These are phyloP conservation scores for Drosophila dunni DNA, from an alignment of 1,140 invertebrate species.

Conservation along the genomic window DNA sequence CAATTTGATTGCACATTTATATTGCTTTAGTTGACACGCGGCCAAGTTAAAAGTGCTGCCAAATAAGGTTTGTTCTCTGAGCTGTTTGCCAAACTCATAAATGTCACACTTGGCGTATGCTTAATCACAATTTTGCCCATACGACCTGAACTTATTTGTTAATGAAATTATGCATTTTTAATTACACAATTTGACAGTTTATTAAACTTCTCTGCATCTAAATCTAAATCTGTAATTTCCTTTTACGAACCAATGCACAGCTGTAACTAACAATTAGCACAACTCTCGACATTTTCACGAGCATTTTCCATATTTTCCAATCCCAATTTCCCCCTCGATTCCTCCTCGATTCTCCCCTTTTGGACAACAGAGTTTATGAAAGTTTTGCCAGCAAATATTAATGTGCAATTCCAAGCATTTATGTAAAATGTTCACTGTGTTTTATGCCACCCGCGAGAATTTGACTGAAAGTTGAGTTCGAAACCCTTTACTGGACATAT, in stretches of 20 bases:
- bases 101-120: constrained; percentile 47
- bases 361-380: constrained; percentile 44
- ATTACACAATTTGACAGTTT: constrained; percentile 35
- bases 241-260: not conserved
- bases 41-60: constrained; percentile 55
- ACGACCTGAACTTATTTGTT: constrained; percentile 16
- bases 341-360: not conserved
- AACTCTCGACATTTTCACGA: constrained; percentile 11
- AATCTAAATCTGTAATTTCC: not conserved
- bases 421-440: constrained; percentile 66
- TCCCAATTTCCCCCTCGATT: not conserved
- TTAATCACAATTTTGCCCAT: constrained; percentile 29
- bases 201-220: not conserved
- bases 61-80: constrained; percentile 37
- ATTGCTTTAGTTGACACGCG: constrained; percentile 36
- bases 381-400: constrained; percentile 65
- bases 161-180: constrained; percentile 17
- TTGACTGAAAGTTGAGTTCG: constrained; percentile 15
- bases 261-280: constrained; percentile 55
- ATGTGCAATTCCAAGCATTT: constrained; percentile 72
- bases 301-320: not conserved
- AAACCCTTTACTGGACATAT: constrained; percentile 21
- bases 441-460: constrained; percentile 74
- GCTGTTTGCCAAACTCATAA: constrained; percentile 54
- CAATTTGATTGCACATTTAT: constrained; percentile 52